Evolutionary conservation across 1,140 invertebrate genomes (phyloP), one percentile per base, ranked within the genome.

Genomic region (Brachionus koreanus): DNA sequence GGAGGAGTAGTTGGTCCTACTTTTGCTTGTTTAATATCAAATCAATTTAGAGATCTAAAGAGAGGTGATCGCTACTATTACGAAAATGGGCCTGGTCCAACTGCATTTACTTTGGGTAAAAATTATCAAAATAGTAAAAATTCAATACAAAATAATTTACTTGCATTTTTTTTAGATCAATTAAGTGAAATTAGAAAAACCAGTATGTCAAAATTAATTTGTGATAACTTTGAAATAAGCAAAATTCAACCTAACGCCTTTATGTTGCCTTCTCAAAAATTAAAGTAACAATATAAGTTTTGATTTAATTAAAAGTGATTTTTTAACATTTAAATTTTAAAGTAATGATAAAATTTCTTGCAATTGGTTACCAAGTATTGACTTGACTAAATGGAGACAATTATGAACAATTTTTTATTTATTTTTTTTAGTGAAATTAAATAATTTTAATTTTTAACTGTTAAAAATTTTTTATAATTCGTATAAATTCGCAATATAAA

Each of bases 21-120:
- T 0, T 94, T 98, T 86, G 95, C 95, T 29, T 98, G 96, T 86
- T 57, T 98, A 83, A 94, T 98, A 83, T 95, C 93, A 42, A 94
- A 95, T 83, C 95, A 98, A 89, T 97, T 97, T 89, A 89, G 93
- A 83, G 93, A 95, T 86, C 89, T 94, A 23, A 92, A 95, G 83
- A 90, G 93, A 83, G 97, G 96, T 65, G 97, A 98, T 87, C 91
- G 96, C 85, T 98, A 97, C 87, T 98, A 95, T 94, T 98, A 95
- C 85, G 96, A 98, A 43, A 91, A 82, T 49, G 79, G 79, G 12
- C 57, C 57, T 29, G 49, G 79, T 67, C 61, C 63, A 12, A 67
- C 61, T 33, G 79, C 57, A 13, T 82, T 82, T 57, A 67, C 29
- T 3, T 29, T 79, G 13, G 65, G 65, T 69, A 42, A 13, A 25